Conservation (phyloP, 2,113 vertebrate genomes). For the Lanius ludovicianus region DNA sequence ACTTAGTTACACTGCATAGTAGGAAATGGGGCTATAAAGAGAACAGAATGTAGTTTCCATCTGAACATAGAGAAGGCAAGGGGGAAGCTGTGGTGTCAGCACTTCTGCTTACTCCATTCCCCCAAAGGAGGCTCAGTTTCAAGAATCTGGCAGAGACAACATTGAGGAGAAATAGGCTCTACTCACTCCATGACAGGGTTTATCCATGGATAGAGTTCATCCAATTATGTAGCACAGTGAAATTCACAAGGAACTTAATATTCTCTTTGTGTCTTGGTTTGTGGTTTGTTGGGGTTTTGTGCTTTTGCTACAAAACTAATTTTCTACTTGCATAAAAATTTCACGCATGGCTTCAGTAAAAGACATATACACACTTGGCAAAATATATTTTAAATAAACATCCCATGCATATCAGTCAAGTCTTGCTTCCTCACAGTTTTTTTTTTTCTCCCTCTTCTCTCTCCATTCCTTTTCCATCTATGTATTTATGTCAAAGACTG, state of each 20-base stretch:
- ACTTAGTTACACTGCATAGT: not conserved
- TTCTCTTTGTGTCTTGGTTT: not conserved
- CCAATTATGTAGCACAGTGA: not conserved
- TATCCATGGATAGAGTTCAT: not conserved
- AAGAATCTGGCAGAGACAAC: not conserved
- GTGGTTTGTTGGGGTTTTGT: not conserved
- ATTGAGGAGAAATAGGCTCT: not conserved
- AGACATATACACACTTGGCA: not conserved
- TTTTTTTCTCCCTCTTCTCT: not conserved
- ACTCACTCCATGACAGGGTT: not conserved
- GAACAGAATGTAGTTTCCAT: slow-evolving; percentile 16
- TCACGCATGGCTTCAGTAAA: not conserved
- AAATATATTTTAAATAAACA: not conserved
- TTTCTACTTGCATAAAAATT: not conserved
- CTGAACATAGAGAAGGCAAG: not conserved
- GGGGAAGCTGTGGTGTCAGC: slow-evolving; percentile 35
- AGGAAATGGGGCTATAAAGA: not conserved
- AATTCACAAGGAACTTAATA: not conserved
- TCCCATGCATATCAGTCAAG: not conserved
- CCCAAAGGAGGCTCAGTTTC: not conserved
- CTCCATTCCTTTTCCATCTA: not conserved
- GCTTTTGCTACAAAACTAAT: not conserved
- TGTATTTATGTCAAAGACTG: not conserved
- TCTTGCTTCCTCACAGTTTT: not conserved
- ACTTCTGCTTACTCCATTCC: not conserved